Conservation (phyloP, 2,888 invertebrate species). For the Acanthosepion esculentum region DNA sequence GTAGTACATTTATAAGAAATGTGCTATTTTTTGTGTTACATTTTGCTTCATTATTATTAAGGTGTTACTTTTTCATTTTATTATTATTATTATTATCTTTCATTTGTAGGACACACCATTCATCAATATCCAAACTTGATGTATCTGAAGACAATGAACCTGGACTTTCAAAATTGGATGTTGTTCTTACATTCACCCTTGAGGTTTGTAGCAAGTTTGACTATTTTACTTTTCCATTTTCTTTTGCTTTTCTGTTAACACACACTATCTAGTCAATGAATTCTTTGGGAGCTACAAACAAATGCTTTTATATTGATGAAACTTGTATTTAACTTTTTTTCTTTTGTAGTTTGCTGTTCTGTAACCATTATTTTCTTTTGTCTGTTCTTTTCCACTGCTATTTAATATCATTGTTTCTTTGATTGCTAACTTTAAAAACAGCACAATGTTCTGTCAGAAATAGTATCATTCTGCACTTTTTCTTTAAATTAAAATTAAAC, state of each 20-base stretch:
- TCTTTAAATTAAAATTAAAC: neutral
- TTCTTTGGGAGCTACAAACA: neutral
- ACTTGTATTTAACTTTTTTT: neutral
- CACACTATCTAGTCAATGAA: neutral
- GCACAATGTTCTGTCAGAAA: neutral
- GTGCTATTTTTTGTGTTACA: no score
- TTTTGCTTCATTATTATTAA: no score
- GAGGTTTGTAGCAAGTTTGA: conserved; percentile 37
- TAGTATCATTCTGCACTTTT: neutral
- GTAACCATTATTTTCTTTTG: neutral
- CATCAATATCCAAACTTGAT: conserved; percentile 79
- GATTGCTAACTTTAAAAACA: neutral
- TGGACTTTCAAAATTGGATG: conserved; percentile 97
- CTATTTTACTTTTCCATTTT: neutral
- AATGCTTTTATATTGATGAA: neutral
- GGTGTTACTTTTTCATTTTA: no score
- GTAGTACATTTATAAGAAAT: no score
- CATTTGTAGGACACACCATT: conserved; percentile 63
- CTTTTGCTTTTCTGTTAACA: neutral
- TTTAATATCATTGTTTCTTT: neutral
- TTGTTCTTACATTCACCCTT: conserved; percentile 87
- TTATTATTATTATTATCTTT: neutral
- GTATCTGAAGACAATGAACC: conserved; percentile 93
- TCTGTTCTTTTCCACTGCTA: neutral
- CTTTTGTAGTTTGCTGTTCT: neutral